Conservation (phyloP, 2,113 vertebrate species). For the Zapus hudsonius region DNA sequence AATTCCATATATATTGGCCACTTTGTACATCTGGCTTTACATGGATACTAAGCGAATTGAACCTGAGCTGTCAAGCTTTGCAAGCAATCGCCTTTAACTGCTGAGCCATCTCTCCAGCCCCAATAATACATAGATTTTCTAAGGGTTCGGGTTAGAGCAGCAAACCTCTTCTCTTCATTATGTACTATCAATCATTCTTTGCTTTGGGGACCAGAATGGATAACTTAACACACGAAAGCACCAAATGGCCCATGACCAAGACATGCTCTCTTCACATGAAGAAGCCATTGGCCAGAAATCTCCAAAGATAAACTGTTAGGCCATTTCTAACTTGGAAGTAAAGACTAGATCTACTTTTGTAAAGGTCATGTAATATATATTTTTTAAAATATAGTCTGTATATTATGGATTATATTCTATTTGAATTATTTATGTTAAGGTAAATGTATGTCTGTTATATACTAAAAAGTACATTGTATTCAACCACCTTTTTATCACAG, state of each 20-base stretch:
- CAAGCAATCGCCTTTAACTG: too few species aligned
- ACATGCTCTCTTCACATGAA: conserved; percentile 72
- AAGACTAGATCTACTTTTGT: conserved; percentile 71
- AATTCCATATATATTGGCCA: too few species aligned
- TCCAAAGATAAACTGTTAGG: conserved; percentile 61
- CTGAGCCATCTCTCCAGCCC: too few species aligned
- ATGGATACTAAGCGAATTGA: too few species aligned
- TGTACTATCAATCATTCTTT: conserved; percentile 37
- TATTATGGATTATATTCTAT: conserved; percentile 16
- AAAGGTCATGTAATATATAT: conserved; percentile 69
- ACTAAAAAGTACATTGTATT: conserved; percentile 38
- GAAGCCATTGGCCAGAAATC: conserved; percentile 69
- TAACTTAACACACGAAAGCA: conserved; percentile 43
- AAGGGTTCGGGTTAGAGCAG: conserved; percentile 46
- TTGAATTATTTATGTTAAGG: conserved; percentile 49
- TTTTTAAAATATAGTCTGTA: conserved; percentile 61
- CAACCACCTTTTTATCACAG: conserved; percentile 39
- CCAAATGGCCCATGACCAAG: conserved; percentile 38
- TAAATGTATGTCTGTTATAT: conserved; percentile 58
- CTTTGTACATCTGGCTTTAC: too few species aligned
- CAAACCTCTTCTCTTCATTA: conserved; percentile 45
- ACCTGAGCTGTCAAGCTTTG: too few species aligned
- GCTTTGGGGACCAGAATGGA: neutral
- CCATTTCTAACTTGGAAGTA: conserved; percentile 68
- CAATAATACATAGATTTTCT: neutral